phyloP scores from a whole-genome alignment of 2,797 vertebrate genomes.

The Melanogrammus aeglefinus region DNA sequence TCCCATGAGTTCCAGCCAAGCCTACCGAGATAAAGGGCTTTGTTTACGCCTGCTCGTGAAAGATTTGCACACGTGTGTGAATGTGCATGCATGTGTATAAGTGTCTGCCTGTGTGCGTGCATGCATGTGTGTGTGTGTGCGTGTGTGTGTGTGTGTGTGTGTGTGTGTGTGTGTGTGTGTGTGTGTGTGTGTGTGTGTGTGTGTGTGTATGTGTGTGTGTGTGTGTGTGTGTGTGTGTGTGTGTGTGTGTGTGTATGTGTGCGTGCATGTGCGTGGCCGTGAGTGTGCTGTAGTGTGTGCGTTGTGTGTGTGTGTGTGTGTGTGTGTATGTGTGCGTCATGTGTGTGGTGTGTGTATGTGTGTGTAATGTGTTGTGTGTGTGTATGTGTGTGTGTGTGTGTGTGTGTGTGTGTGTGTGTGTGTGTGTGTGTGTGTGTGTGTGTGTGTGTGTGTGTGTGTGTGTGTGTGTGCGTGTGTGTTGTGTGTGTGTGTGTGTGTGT shows the following conservation, averaged over 20 bases:
- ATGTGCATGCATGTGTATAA: not conserved
- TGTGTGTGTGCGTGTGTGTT: too few species aligned
- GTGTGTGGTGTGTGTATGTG: too few species aligned
- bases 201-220: not conserved
- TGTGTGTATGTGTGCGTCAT: too few species aligned
- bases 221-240: too few species aligned
- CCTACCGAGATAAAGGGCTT: constrained; percentile 16
- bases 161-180: too few species aligned
- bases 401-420: not conserved
- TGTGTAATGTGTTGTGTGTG: not conserved
- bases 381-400: not conserved
- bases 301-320: not conserved
- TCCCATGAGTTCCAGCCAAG: constrained; percentile 32
- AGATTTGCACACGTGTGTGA: constrained; percentile 2
- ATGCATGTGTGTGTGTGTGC: too few species aligned
- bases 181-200: too few species aligned
- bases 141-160: not conserved
- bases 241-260: too few species aligned
- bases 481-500: too few species aligned
- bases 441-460: not conserved
- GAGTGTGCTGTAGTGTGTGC: too few species aligned
- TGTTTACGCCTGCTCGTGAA: constrained; percentile 8
- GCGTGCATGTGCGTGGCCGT: too few species aligned
- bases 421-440: not conserved
- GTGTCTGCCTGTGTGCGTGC: not conserved